Percentiles rank a stretch among this genome's conserved stretches.
Conservation (phyloP, 2,113 vertebrate genomes). For the Oreocharis arfaki region DNA sequence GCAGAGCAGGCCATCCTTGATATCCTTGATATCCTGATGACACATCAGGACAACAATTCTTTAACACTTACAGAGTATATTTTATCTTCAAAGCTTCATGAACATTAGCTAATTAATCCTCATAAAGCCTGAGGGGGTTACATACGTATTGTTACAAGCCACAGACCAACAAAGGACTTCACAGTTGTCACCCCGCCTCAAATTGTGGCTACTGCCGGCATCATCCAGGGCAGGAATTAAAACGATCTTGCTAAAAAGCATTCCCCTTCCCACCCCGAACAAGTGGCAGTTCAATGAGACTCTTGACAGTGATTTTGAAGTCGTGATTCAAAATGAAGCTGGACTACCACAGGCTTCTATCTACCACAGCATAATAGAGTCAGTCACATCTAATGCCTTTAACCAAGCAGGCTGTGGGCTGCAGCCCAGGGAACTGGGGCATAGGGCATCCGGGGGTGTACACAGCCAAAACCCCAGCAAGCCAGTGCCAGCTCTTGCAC, state of each 20-base stretch:
- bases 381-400: neutral
- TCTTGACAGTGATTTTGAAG: neutral
- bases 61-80: neutral
- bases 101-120: neutral
- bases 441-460: neutral
- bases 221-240: neutral
- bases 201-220: neutral
- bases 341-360: neutral
- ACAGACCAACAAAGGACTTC: neutral
- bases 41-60: neutral
- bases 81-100: neutral
- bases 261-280: neutral
- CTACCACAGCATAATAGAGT: rapidly evolving
- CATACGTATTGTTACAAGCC: neutral
- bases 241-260: neutral
- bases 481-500: neutral
- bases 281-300: neutral
- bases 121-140: neutral
- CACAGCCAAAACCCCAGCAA: neutral
- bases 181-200: neutral
- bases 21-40: neutral
- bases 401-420: neutral
- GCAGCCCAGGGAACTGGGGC: neutral
- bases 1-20: neutral
- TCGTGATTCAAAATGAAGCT: neutral